A percentile compares a stretch with the other conserved stretches of the same genome.
phyloP scores from a whole-genome alignment of 2,888 invertebrate genomes.

The Eurois occulta region DNA sequence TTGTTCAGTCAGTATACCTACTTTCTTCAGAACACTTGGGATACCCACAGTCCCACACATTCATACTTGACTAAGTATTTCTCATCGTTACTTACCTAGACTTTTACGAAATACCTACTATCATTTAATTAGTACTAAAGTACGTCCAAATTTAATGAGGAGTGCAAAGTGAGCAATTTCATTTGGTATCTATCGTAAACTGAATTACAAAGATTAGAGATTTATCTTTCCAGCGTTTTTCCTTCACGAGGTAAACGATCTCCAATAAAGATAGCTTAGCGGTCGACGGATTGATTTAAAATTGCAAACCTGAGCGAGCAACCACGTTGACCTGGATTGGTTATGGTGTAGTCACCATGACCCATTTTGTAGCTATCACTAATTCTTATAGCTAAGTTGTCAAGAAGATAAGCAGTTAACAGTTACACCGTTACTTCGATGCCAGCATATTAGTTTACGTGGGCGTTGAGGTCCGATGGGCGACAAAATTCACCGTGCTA shows the following conservation, averaged over 20 bases:
- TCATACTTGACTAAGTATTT: background rate
- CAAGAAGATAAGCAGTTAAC: conserved; percentile 49
- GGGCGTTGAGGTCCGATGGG: conserved; percentile 39
- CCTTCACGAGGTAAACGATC: conserved; percentile 49
- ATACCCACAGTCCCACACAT: too few relatives aligned
- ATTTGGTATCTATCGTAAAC: conserved; percentile 29
- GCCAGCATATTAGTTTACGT: conserved; percentile 35
- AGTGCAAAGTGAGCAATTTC: conserved; percentile 24
- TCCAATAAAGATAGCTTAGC: conserved; percentile 51
- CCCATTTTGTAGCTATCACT: conserved; percentile 51
- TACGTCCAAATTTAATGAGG: conserved; percentile 10
- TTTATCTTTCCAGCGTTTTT: conserved; percentile 52
- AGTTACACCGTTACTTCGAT: conserved; percentile 44
- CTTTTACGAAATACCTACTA: background rate
- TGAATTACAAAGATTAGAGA: conserved; percentile 40
- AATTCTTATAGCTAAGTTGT: conserved; percentile 44
- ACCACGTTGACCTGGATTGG: conserved; percentile 47
- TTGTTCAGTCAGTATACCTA: background rate
- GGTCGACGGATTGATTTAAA: conserved; percentile 41
- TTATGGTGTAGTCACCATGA: conserved; percentile 39
- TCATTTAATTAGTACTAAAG: conserved; percentile 16
- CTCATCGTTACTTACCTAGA: background rate
- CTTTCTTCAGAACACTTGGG: background rate
- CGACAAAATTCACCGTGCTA: conserved; percentile 40
- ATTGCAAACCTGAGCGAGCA: conserved; percentile 39